Evolutionary conservation across 2,113 vertebrate genomes (phyloP), one percentile per base, ranked within the genome.

Genomic region (Datnioides undecimradiatus): DNA sequence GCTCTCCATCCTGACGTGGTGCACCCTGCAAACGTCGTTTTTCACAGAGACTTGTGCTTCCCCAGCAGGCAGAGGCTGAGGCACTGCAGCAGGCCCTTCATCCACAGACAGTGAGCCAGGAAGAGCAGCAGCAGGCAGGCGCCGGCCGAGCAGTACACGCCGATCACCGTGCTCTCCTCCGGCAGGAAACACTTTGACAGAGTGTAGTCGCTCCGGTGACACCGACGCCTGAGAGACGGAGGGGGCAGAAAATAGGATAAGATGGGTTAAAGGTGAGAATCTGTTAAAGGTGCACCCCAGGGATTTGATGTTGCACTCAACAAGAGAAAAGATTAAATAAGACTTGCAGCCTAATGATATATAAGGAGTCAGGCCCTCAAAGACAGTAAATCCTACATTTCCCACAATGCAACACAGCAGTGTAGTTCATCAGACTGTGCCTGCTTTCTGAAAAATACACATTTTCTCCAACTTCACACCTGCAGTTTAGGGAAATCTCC

Each of bases 101-200:
- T 78, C 82, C 93, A 92, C 88, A 94, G 90, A 65, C 90, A 91
- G 85, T 95, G 95, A 52, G 89, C 91, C 64, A 96, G 85, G 34
- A 91, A 6, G 52, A 96, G 89, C 90, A 96, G 62, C 48, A 91
- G 62, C 21, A 97, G 89, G 84, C 93, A 72, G 65, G 86, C 93
- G 0, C 92, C 95, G 9, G 94, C 94, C 21, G 90, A 92, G 45
- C 94, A 93, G 93, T 99, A 98, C 0, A 92, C 88, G 36, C 90
- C 54, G 87, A 96, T 94, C 73, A 98, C 95, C 3, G 92, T 96
- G 92, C 95, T 94, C 95, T 99, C 97, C 8, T 86, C 81, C 0
- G 97, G 97, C 77, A 99, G 95, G 92, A 95, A 96, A 90, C 97
- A 99, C 92, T 99, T 98, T 78, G 92, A 94, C 65, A 97, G 95